Base-by-base conservation (phyloP, 2,113 vertebrate species). In the Alethe diademata region DNA sequence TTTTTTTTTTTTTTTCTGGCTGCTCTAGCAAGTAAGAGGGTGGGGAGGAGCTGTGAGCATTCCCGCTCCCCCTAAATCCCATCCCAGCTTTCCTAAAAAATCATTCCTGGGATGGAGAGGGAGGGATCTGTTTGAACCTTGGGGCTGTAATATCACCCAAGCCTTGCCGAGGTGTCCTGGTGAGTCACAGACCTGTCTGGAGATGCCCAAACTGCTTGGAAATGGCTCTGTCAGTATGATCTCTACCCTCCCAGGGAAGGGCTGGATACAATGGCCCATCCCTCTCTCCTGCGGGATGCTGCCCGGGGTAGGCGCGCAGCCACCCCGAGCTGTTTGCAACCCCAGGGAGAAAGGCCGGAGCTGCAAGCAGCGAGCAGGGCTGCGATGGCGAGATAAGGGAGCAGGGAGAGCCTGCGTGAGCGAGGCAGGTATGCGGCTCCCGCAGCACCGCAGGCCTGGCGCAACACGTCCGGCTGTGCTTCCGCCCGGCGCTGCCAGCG, bases 131-230 rank as follows among this genome's bases (percentile, higher is more conserved):
- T 62, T 56, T 75, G 53, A 94, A 88, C 87, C 85, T 89, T 35
- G 47, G 42, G 87, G 86, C 86, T 96, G 76, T 57, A 61, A 57
- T 78, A 51, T 72, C 38, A 24, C 62, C 72, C 3, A 20, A 76
- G 65, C 72, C 78, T 88, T 25, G 75, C 88, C 9, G 17, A 93
- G 80, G 50, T 92, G 88, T 95, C 95, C 93, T 4, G 35, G 78
- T 94, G 91, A 94, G 78, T 97, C 91, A 96, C 79, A 50, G 93
- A 50, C 96, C 95, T 97, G 96, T 96, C 95, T 97, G 96, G 95
- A 97, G 95, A 96, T 97, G 95, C 96, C 97, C 80, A 12, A 19
- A 70, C 95, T 93, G 66, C 96, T 81, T 90, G 64, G 93, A 94
- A 73, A 95, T 48, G 53, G 60, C 67, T 94, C 78, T 64, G 73